Conservation (phyloP, 2,888 invertebrate genomes). For the Aleiodes leptofemur region DNA sequence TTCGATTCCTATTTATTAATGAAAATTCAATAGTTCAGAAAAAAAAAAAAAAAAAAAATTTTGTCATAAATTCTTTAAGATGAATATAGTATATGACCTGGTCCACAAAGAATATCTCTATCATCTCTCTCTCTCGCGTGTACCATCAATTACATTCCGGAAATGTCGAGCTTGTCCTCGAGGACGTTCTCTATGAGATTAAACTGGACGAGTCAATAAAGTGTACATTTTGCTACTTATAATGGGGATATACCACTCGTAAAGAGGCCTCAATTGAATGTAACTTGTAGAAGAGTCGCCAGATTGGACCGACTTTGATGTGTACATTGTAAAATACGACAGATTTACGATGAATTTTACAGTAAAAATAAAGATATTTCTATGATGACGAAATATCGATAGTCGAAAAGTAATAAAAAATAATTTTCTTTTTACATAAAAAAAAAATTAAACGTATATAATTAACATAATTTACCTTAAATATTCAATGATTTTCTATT, state of each 20-base stretch:
- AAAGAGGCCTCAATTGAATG: constrained; percentile 50
- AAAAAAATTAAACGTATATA: no score
- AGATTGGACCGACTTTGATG: constrained; percentile 50
- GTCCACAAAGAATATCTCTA: constrained; percentile 12
- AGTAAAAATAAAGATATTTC: background rate
- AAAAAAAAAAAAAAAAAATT: background rate
- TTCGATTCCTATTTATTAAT: background rate
- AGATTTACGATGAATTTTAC: constrained; percentile 11
- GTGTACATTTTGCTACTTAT: constrained; percentile 32
- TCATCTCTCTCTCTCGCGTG: background rate
- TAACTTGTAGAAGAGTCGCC: constrained; percentile 42
- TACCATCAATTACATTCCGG: constrained; percentile 35
- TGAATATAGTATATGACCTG: constrained; percentile 2
- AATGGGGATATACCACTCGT: background rate
- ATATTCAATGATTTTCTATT: background rate
- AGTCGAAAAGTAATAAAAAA: background rate
- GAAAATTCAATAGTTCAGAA: background rate
- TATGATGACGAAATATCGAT: background rate
- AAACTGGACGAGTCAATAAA: constrained; percentile 43
- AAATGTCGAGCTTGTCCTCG: constrained; percentile 23
- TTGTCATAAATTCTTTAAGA: background rate
- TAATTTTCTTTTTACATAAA: background rate
- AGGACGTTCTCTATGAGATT: constrained; percentile 36
- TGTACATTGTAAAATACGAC: constrained; percentile 4
- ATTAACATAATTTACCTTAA: background rate